Base-by-base conservation (phyloP, 2,113 vertebrate species). In the Pachypanchax playfairii region DNA sequence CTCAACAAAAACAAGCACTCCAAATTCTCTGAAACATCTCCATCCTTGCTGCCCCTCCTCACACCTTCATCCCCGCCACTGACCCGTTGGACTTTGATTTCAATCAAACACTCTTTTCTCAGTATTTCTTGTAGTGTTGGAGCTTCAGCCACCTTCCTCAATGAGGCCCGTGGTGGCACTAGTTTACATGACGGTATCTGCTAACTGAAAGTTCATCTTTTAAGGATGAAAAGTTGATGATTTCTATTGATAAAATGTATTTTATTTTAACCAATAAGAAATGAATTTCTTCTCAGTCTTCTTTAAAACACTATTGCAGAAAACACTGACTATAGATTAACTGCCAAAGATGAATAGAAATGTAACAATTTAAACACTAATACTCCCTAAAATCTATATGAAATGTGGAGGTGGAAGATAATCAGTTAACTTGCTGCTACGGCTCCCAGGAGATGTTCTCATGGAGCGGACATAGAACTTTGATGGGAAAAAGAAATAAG, bases 71-170 rank as follows among this genome's bases (percentile, higher is more conserved):
- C 41, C 64, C 56, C 53, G 46, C 78, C 67, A 64, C 49, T 60
- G 41, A 51, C 62, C 59, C 18, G 4, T 71, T 65, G 63, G 70
- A 73, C 62, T 39, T 73, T 39, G 15, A 56, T 70, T 58, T 71
- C 52, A 76, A 71, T 77, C 78, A 79, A 75, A 77, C 80, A 75
- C 65, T 65, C 78, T 74, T 55, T 66, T 73, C 73, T 80, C 66
- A 74, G 70, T 82, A 76, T 75, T 76, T 73, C 47, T 66, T 66
- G 53, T 65, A 72, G 65, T 74, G 65, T 58, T 82, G 65, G 56
- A 74, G 44, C 76, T 64, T 50, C 33, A 64, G 59, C 31, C 47
- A 61, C 51, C 61, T 63, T 29, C 38, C 9, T 35, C 62, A 25
- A 56, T 47, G 47, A 62, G 14, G 42, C 70, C 51, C 48, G 0